Percentiles rank a stretch among this genome's conserved stretches.
Evolutionary conservation across 2,888 invertebrate species (phyloP).

Genomic region (Pollenia angustigena): DNA sequence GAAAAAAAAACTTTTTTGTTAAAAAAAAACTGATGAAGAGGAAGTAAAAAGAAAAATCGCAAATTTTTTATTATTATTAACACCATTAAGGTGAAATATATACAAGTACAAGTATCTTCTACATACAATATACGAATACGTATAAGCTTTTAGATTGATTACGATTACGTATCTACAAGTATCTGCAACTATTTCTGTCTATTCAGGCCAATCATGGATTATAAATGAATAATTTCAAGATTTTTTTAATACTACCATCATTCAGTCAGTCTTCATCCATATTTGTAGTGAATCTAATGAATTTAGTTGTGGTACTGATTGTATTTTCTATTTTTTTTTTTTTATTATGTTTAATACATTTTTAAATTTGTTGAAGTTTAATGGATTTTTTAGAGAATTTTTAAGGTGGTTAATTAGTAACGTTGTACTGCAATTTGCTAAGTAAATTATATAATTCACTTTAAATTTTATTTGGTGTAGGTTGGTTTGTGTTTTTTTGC

Average conservation of each 20-base stretch:
- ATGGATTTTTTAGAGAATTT: slow-evolving; percentile 11
- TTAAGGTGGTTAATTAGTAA: slow-evolving; percentile 25
- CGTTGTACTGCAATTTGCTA: slow-evolving; percentile 31
- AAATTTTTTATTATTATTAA: slow-evolving; percentile 34
- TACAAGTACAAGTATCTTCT: slow-evolving; percentile 6
- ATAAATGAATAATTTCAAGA: slow-evolving; percentile 29
- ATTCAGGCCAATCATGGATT: slow-evolving; percentile 64
- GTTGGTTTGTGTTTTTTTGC: neutral
- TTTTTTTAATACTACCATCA: slow-evolving; percentile 28
- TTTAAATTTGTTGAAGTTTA: slow-evolving; percentile 8
- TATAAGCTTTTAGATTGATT: slow-evolving; percentile 20
- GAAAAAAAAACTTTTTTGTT: too few species aligned
- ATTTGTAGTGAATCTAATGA: slow-evolving; percentile 36
- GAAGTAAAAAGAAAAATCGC: slow-evolving; percentile 63
- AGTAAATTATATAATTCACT: slow-evolving; percentile 22
- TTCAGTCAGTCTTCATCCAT: slow-evolving; percentile 1
- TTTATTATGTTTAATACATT: slow-evolving; percentile 23
- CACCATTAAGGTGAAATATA: slow-evolving; percentile 50
- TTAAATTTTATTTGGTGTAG: slow-evolving; percentile 11
- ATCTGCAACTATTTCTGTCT: neutral
- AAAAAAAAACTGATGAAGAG: slow-evolving; percentile 54
- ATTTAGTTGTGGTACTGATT: slow-evolving; percentile 31
- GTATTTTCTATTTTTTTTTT: slow-evolving; percentile 18
- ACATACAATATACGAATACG: neutral
- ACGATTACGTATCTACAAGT: neutral